Base-by-base conservation (phyloP, 1,140 invertebrate genomes). In the Reticulitermes speratus region DNA sequence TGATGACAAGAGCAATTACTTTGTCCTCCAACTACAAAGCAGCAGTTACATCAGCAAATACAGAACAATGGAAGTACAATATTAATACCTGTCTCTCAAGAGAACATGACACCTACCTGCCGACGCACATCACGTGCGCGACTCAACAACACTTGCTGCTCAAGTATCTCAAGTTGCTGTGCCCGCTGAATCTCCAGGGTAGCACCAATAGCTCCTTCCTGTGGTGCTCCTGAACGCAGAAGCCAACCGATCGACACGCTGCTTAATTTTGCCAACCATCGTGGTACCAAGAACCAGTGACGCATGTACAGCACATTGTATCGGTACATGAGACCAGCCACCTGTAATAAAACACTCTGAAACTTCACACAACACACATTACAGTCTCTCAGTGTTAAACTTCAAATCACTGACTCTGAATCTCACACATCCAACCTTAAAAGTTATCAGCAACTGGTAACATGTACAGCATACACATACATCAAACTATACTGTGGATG, bases 101-200 rank as follows among this genome's bases (percentile, higher is more conserved):
- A 69, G 25, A 25, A 69, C n/a, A 14, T 30, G 19, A 75, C 19
- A 45, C 48, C 16, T 11, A 87, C 85, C 52, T 86, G 87, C 86
- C 88, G 84, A 11, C 89, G 87, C 65, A 88, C 85, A 84, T 92
- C 89, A 55, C 91, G 88, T 23, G 89, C 89, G 87, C 89, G 87
- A 85, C 89, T 89, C 44, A 91, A 88, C 52, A 91, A 87, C 89
- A 93, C 90, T 88, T 93, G 93, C 87, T 93, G 92, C 88, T 93
- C 93, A 85, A 93, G 89, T 44, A 91, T 87, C 85, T 93, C 93
- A 45, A 93, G 88, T 86, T 93, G 90, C 87, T 93, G 92, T 84
- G 92, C 90, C 44, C 93, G 89, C 88, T 93, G 93, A 32, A 93
- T 89, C 88, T 93, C 93, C 44, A 93, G 87, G 7, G 93, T 93